These are phyloP conservation scores for Esperia sulphurella DNA, from an alignment of 2,888 invertebrate species.

Conservation along the genomic window DNA sequence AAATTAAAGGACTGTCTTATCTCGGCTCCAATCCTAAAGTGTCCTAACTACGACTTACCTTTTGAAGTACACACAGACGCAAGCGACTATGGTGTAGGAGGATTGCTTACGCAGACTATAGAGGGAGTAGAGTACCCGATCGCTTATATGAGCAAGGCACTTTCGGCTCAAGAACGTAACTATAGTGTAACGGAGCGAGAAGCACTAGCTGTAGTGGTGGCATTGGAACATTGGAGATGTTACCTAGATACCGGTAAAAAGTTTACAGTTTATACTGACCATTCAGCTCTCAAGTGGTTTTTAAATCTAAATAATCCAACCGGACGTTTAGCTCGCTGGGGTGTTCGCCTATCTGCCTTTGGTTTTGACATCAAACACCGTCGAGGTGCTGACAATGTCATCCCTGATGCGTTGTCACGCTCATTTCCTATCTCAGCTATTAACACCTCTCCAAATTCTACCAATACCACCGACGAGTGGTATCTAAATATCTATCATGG, in stretches of 20 bases:
- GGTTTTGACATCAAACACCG: constrained; percentile 24
- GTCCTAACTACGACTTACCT: constrained; percentile 5
- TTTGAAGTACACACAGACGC: constrained; percentile 20
- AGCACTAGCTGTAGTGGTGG: constrained; percentile 22
- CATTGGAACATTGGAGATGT: constrained; percentile 27
- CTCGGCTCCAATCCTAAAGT: constrained; percentile 13
- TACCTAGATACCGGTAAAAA: no score
- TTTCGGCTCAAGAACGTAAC: constrained; percentile 14
- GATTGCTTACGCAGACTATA: constrained; percentile 15
- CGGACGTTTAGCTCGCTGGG: no score
- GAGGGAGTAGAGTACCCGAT: constrained; percentile 18
- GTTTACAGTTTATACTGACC: constrained; percentile 22
- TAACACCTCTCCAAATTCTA: no score
- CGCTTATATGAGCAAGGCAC: constrained; percentile 10
- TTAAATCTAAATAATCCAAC: no score
- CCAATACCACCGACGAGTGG: no score
- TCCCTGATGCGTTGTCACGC: constrained; percentile 20
- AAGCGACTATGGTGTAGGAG: constrained; percentile 16
- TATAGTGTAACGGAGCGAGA: constrained; percentile 29
- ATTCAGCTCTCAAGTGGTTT: no score
- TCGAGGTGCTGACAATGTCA: constrained; percentile 19
- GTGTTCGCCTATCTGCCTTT: constrained; percentile 21
- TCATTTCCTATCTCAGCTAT: constrained; percentile 7
- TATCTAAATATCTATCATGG: constrained; percentile 18
- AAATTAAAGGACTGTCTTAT: neutral